Evolutionary conservation across 2,797 vertebrate genomes (phyloP), one percentile per base, ranked within the genome.

Genomic region (Takifugu ocellatus): DNA sequence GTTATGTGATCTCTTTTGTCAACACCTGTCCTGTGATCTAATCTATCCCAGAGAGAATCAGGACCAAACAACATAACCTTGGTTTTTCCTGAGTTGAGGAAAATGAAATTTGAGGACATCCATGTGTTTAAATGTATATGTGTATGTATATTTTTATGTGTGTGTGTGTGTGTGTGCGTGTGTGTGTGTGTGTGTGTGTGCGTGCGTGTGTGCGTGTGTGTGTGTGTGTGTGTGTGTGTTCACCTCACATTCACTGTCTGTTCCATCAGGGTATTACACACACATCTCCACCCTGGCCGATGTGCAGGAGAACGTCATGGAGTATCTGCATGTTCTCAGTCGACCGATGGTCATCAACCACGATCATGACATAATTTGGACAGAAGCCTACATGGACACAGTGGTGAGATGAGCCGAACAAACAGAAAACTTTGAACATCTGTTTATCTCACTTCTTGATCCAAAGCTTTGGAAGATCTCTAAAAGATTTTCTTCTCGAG

Each of bases 281-380:
- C 97, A 98, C 72, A 94, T 99, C 78, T 95, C 95, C 67, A 99
- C 97, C 0, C 88, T 99, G 77, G 97, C 97, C 0, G 96, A 99
- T 0, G 94, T 98, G n/a, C 96, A 98, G 87, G 97, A 98, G 82
- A 99, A 97, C 0, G 96, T 99, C 63, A 99, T 98, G 96, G 96
- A 98, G 63, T 99, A 99, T 61, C 90, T 99, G 65, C 96, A 98
- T 0, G 96, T 99, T 56, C 93, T 99, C 61, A 99, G 97, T 74
- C 90, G 96, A 2, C 97, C 97, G 8, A 99, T 99, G 96, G 97
- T 97, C 84, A 99, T 99, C 82, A 96, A 95, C 90, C 97, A 97
- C 0, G 92, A 97, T 84, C 96, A 98, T 1, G 96, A 98, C 75
- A 93, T 98, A 79, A 98, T 95, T 77, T 99, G 97, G 97, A 99